Evolutionary conservation across 2,888 invertebrate genomes (phyloP), one percentile per base, ranked within the genome.

Genomic region (Tanytarsus gracilentus): DNA sequence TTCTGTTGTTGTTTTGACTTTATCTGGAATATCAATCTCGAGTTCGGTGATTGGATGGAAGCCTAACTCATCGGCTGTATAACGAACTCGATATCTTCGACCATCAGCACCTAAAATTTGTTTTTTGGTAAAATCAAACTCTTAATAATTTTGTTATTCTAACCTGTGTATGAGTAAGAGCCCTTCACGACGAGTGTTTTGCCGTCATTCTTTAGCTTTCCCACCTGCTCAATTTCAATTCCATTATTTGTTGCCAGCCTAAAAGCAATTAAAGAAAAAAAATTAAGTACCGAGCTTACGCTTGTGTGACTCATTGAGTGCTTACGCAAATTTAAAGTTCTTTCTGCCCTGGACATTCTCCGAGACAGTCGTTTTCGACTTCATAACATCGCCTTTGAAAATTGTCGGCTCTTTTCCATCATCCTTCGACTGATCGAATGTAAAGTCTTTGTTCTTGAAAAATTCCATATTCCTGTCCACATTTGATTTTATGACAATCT

Each of bases 11-110:
- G 55, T 21, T 25, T 49, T 49, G 30, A 18, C 25, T 6, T 29
- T 21, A 44, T 58, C 58, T 9, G 40, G 50, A 40, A 58, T 14
- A 8, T 61, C 61, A 62, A 48, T 14, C 16, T 74, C 74, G 14
- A 74, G 67, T 62, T 73, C 72, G n/a, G 74, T 73, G 30, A 71
- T 72, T 50, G 74, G 74, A 67, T 74, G 74, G 39, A 74, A 74
- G 18, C 74, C 74, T 39, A 71, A 68, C 64, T 74, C 74, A 65
- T 74, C 74, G 60, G 74, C 74, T 3, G 74, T 74, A 44, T 74
- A 74, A 36, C 73, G 65, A 2, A 66, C 66, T 16, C 65, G 71
- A 65, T 74, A 74, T 30, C 72, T 70, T 64, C 71, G 72, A 44
- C 73, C 73, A 68, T 74, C 73, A 62, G 68, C 70, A 21, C 74